These are phyloP conservation scores for Anguilla marmorata DNA, from an alignment of 2,797 vertebrate genomes.

Conservation along the genomic window DNA sequence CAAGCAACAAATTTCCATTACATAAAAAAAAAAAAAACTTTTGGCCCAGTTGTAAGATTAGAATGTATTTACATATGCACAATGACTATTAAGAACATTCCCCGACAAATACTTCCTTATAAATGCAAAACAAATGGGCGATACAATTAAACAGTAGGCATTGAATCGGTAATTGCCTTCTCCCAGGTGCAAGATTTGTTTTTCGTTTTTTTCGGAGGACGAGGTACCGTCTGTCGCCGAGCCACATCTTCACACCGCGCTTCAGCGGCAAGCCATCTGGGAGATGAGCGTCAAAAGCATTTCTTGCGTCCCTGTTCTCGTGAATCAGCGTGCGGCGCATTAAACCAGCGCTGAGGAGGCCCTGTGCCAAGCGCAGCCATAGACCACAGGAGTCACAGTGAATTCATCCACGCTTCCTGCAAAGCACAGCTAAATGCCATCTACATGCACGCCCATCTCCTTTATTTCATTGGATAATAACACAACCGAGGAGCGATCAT, in stretches of 20 bases:
- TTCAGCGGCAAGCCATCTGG: neutral
- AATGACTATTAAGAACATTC: neutral
- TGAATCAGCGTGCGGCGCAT: neutral
- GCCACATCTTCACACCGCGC: neutral
- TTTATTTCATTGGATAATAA: neutral
- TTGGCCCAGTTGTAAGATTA: no score
- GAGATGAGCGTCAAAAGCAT: neutral
- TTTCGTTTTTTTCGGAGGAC: neutral
- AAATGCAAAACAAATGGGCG: neutral
- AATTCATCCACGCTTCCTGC: neutral
- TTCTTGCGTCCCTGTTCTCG: neutral
- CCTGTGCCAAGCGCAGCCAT: neutral
- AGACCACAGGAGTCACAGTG: neutral
- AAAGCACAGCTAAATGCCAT: neutral
- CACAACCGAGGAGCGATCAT: neutral
- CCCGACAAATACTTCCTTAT: neutral
- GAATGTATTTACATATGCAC: neutral
- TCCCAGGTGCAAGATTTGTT: neutral
- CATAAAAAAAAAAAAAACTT: neutral
- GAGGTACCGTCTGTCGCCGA: neutral
- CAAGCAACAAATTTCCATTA: no score
- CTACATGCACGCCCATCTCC: neutral
- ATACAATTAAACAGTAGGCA: neutral
- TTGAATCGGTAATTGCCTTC: neutral
- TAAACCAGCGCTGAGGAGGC: neutral